Percentiles rank a stretch among this genome's conserved stretches.
Conservation (phyloP, 2,888 invertebrate genomes). For the Apamea epomidion region DNA sequence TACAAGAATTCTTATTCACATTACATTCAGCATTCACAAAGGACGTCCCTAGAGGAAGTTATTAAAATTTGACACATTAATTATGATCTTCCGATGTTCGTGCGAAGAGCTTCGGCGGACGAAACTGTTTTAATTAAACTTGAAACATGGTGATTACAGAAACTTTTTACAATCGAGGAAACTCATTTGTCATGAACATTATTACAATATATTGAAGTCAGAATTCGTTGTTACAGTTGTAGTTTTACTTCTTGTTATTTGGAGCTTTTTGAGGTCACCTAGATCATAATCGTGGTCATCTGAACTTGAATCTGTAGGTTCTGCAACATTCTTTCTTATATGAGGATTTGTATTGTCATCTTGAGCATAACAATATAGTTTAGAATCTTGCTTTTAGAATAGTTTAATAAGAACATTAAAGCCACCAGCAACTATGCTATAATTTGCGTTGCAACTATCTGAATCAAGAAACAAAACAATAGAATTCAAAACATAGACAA, state of each 20-base stretch:
- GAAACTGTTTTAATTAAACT: conserved; percentile 57
- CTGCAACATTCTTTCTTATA: neutral
- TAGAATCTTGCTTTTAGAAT: neutral
- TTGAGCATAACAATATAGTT: neutral
- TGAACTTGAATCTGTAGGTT: neutral
- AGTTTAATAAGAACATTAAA: neutral
- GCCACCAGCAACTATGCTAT: neutral
- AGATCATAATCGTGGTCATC: conserved; percentile 15
- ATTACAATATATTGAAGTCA: conserved; percentile 4
- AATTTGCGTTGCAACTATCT: conserved; percentile 36
- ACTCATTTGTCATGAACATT: conserved; percentile 25
- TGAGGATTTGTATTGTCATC: neutral
- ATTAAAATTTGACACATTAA: conserved; percentile 65
- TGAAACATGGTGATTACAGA: conserved; percentile 39
- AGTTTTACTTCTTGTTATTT: neutral
- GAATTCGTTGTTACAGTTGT: conserved; percentile 3
- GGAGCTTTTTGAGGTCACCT: conserved; percentile 14
- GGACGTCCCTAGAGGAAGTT: conserved; percentile 63
- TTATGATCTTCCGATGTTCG: conserved; percentile 60
- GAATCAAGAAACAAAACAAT: conserved; percentile 62
- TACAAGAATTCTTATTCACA: conserved; percentile 16
- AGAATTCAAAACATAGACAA: conserved; percentile 55
- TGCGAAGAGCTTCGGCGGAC: conserved; percentile 15
- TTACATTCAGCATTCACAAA: conserved; percentile 27
- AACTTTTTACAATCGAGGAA: conserved; percentile 30